These are phyloP conservation scores for Glaucopsyche alexis DNA, from an alignment of 2,888 invertebrate genomes.

Conservation along the genomic window DNA sequence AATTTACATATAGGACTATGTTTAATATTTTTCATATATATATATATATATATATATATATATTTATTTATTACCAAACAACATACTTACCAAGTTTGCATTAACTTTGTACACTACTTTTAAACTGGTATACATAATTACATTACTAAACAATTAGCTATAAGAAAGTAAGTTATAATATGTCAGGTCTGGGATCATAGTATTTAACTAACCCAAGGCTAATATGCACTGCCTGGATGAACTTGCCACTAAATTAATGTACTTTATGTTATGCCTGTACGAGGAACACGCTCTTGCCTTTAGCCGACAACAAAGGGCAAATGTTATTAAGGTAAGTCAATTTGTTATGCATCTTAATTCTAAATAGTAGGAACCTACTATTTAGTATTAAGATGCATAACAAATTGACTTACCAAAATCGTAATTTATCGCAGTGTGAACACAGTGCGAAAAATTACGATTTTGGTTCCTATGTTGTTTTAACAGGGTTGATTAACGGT, in stretches of 20 bases:
- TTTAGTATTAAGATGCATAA: neutral
- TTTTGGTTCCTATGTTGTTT: neutral
- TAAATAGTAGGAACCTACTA: neutral
- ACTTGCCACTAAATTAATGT: neutral
- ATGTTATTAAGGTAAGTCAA: neutral
- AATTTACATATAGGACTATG: no score
- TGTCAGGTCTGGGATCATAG: neutral
- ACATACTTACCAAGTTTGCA: no score
- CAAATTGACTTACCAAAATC: neutral
- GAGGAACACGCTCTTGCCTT: neutral
- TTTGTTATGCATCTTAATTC: neutral
- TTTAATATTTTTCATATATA: no score
- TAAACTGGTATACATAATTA: no score
- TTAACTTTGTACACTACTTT: no score
- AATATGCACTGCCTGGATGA: neutral
- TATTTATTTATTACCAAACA: no score
- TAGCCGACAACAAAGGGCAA: slow-evolving; percentile 7
- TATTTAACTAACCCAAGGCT: neutral
- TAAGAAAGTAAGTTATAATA: no score
- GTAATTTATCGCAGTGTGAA: no score
- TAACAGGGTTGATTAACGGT: no score
- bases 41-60: no score
- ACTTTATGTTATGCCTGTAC: neutral
- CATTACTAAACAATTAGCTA: no score
- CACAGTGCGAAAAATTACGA: neutral